Evolutionary conservation across 2,797 vertebrate genomes (phyloP).

Genomic region (Chiroxiphia lanceolata): DNA sequence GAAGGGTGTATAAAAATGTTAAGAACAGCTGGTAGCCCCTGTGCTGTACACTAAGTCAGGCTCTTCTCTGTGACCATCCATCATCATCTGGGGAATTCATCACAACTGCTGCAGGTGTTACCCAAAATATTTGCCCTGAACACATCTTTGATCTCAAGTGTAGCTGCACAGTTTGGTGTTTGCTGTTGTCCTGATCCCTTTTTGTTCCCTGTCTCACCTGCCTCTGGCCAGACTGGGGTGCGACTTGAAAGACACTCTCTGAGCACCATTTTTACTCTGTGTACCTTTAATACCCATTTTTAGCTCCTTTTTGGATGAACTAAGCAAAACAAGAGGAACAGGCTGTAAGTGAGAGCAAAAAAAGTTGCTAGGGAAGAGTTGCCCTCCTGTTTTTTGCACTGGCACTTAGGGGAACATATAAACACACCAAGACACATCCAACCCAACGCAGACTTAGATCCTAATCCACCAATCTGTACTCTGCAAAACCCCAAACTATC

Average conservation of each 20-base stretch:
- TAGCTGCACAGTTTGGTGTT: not conserved
- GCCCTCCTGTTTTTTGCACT: not conserved
- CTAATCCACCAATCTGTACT: not conserved
- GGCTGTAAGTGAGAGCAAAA: not conserved
- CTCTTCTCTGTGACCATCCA: not conserved
- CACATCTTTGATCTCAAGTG: not conserved
- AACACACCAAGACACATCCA: not conserved
- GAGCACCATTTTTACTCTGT: not conserved
- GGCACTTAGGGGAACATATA: rapidly evolving
- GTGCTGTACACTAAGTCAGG: rapidly evolving
- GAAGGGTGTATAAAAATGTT: not conserved
- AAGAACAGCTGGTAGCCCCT: not conserved
- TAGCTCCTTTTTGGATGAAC: not conserved
- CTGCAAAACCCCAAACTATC: not conserved
- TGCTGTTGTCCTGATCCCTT: not conserved
- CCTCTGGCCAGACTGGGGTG: not conserved
- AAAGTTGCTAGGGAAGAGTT: not conserved
- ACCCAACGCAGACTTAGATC: not conserved
- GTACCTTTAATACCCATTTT: not conserved
- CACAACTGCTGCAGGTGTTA: not conserved
- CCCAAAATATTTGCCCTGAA: not conserved
- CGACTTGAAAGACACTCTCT: not conserved
- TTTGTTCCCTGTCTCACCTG: not conserved
- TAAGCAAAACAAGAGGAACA: not conserved
- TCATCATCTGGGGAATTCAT: not conserved